Conservation (phyloP, 1,140 invertebrate species). For the Drosophila busckii region DNA sequence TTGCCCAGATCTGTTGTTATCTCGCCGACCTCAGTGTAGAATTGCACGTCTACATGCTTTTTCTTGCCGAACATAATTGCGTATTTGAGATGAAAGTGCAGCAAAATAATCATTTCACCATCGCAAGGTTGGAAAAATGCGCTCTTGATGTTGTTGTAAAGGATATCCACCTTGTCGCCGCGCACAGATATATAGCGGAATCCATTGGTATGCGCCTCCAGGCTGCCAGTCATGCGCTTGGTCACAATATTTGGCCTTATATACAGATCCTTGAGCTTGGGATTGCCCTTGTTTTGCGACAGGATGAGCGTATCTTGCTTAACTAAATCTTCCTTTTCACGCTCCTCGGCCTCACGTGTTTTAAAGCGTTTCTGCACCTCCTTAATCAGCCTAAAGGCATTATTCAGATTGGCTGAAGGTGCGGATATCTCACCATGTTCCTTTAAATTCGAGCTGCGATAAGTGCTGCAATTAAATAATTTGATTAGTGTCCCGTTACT, state of each 20-base stretch:
- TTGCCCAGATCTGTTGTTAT: slow-evolving; percentile 99
- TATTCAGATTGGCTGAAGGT: slow-evolving; percentile 97
- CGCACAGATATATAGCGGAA: slow-evolving; percentile 98
- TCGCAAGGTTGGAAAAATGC: slow-evolving; percentile 99
- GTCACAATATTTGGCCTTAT: slow-evolving; percentile 99
- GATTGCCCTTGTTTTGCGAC: slow-evolving; percentile 97
- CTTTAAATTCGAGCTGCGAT: slow-evolving; percentile 97
- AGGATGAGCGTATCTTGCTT: slow-evolving; percentile 99
- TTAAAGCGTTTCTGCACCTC: slow-evolving; percentile 99
- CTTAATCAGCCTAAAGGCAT: slow-evolving; percentile 98
- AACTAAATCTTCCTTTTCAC: slow-evolving; percentile 98
- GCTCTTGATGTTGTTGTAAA: slow-evolving; percentile 99
- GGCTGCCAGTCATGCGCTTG: slow-evolving; percentile 95
- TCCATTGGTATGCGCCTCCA: slow-evolving; percentile 98
- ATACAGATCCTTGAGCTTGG: slow-evolving; percentile 98
- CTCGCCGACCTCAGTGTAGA: slow-evolving; percentile 99
- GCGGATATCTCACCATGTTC: slow-evolving; percentile 97
- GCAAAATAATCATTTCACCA: slow-evolving; percentile 99
- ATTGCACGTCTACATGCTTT: slow-evolving; percentile 99
- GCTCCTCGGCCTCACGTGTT: slow-evolving; percentile 98
- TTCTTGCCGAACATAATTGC: slow-evolving; percentile 99
- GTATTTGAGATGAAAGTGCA: slow-evolving; percentile 99
- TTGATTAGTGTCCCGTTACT: background rate
- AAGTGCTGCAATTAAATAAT: slow-evolving; percentile 86
- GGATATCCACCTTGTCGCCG: slow-evolving; percentile 99